Base-by-base conservation (phyloP, 2,888 invertebrate genomes). In the Megalurothrips usitatus region DNA sequence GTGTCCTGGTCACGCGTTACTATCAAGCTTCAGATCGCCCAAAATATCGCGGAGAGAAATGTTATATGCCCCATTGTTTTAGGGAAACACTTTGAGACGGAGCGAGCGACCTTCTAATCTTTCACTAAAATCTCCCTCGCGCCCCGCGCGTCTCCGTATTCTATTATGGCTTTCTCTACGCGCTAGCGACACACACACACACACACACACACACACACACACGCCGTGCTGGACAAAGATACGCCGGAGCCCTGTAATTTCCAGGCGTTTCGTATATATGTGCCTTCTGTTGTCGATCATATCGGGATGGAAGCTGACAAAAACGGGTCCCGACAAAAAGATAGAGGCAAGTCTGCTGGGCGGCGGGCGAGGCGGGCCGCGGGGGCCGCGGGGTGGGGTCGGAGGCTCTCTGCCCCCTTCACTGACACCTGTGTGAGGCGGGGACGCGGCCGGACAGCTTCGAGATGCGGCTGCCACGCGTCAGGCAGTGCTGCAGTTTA, bases 21-120 rank as follows among this genome's bases (percentile, higher is more conserved):
- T 58, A 58, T 58, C 58, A 14, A 58, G 34, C 34, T 6, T 43
- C 34, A 43, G 26, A 75, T 75, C 68, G 19, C 68, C 23, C 26
- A 26, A 75, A 75, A 75, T 75, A 23, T 26, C 68, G 68, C 68
- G 10, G 26, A 26, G 58, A 17, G 17, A 6, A 58, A 58, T 19
- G 68, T 75, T 26, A 75, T 26, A 75, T 75, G 68, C 68, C 12
- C 68, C 26, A 75, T 75, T 75, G 68, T 75, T 23, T 23, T 75
- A 26, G 26, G 58, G 1, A 26, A 23, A 26, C 23, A 75, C 26
- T 75, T n/a, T 75, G 68, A 75, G 68, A 17, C 14, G 58, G n/a
- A n/a, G n/a, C n/a, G n/a, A n/a, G n/a, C n/a, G n/a, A 17, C 58
- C 58, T 26, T 26, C 68, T 9, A 26, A 75, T 75, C 68, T 75